phyloP scores from a whole-genome alignment of 2,888 invertebrate genomes.

The Stenotaenia linearis region DNA sequence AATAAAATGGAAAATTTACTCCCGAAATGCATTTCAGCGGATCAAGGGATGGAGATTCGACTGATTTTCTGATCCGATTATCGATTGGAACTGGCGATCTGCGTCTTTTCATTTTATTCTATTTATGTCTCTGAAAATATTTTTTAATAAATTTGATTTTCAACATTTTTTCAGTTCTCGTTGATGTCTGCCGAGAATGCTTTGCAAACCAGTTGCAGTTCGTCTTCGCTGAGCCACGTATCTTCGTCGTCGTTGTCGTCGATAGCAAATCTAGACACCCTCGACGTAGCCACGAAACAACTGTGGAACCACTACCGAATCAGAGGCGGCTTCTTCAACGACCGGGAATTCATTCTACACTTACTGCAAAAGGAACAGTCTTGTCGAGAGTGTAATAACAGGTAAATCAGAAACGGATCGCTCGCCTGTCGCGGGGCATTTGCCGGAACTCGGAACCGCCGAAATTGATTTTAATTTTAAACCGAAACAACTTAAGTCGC shows the following conservation, averaged over 20 bases:
- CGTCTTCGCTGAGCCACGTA: neutral
- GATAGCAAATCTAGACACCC: neutral
- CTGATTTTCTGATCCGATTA: too few relatives aligned
- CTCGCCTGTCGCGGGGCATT: neutral
- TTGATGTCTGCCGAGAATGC: constrained; percentile 17
- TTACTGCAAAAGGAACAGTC: constrained; percentile 27
- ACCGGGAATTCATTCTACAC: constrained; percentile 29
- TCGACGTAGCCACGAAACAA: constrained; percentile 30
- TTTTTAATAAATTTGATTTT: too few relatives aligned
- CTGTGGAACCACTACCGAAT: constrained; percentile 29
- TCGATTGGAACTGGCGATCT: too few relatives aligned
- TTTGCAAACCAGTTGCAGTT: constrained; percentile 19
- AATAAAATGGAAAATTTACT: too few relatives aligned
- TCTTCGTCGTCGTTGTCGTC: neutral
- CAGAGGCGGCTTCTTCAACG: constrained; percentile 29
- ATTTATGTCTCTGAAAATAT: too few relatives aligned
- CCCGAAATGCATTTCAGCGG: too few relatives aligned
- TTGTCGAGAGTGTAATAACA: constrained; percentile 26
- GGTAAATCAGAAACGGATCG: neutral
- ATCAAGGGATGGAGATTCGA: too few relatives aligned
- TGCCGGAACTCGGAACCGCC: too few relatives aligned
- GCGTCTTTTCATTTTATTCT: too few relatives aligned
- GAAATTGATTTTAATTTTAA: too few relatives aligned
- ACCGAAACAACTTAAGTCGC: too few relatives aligned
- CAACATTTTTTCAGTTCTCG: neutral